These are phyloP conservation scores for Muscicapa striata DNA, from an alignment of 2,797 vertebrate species.

Conservation along the genomic window DNA sequence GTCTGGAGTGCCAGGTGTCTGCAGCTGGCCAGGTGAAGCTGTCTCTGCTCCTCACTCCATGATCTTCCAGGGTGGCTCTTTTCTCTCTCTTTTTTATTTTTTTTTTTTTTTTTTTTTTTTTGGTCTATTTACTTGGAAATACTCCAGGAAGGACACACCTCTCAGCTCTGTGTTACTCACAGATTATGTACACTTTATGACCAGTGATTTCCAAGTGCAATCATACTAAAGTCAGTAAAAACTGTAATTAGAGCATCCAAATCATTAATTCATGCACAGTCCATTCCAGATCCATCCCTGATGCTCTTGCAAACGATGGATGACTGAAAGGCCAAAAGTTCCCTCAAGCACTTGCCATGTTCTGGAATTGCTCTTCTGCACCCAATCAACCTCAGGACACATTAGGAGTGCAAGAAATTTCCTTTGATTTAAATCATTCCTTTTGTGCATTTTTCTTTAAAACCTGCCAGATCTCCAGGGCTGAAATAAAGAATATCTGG, in stretches of 20 bases:
- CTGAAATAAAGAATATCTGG: background rate
- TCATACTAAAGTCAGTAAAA: background rate
- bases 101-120: too few relatives aligned
- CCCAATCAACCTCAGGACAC: background rate
- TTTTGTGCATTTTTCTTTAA: background rate
- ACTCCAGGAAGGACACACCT: rapidly evolving
- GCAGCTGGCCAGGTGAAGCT: background rate
- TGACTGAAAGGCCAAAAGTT: background rate
- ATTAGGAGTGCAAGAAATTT: background rate
- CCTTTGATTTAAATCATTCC: background rate
- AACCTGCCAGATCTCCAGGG: background rate
- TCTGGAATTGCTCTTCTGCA: background rate
- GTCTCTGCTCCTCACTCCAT: background rate
- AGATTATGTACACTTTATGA: background rate
- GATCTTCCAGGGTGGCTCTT: background rate
- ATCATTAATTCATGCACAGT: background rate
- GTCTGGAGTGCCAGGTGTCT: background rate
- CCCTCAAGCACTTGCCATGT: background rate
- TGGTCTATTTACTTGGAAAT: background rate
- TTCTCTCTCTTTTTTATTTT: background rate
- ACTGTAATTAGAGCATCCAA: background rate
- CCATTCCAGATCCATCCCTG: background rate
- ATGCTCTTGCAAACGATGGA: background rate
- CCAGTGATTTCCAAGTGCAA: background rate
- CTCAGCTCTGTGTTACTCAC: background rate